These are phyloP conservation scores for Bibio marci DNA, from an alignment of 2,888 invertebrate genomes.

Conservation along the genomic window DNA sequence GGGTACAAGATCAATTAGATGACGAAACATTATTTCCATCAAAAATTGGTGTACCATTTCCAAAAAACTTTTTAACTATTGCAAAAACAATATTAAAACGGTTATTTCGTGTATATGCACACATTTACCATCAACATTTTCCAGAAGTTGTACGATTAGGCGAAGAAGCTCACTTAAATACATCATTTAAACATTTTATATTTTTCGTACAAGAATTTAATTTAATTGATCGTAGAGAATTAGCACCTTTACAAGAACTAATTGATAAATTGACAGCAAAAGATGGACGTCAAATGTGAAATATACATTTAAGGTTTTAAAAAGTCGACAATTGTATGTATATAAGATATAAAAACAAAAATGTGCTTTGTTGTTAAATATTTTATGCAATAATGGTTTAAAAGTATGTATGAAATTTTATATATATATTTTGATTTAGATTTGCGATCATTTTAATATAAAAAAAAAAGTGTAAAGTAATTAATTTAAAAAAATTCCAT, in stretches of 20 bases:
- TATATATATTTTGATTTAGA: no score
- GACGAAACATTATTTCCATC: constrained; percentile 97
- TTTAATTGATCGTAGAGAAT: constrained; percentile 88
- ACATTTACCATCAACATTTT: constrained; percentile 99
- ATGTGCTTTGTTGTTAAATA: no score
- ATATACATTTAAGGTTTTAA: neutral
- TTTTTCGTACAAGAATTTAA: constrained; percentile 88
- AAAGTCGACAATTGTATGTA: no score
- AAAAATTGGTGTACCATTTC: constrained; percentile 97
- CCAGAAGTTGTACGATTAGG: constrained; percentile 93
- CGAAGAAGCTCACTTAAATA: constrained; percentile 97
- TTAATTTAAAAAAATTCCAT: no score
- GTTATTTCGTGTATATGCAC: constrained; percentile 96
- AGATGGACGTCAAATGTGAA: constrained; percentile 55
- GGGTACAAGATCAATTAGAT: constrained; percentile 98
- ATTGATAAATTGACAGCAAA: constrained; percentile 90
- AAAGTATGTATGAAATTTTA: no score
- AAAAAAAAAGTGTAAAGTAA: no score
- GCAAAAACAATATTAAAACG: constrained; percentile 97
- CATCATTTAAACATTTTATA: constrained; percentile 99
- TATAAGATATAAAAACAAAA: no score
- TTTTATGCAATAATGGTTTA: no score
- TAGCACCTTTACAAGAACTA: constrained; percentile 92
- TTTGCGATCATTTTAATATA: no score
- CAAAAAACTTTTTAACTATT: constrained; percentile 90